Evolutionary conservation across 2,113 vertebrate species (phyloP), one percentile per base, ranked within the genome.

Genomic region (Colossoma macropomum): DNA sequence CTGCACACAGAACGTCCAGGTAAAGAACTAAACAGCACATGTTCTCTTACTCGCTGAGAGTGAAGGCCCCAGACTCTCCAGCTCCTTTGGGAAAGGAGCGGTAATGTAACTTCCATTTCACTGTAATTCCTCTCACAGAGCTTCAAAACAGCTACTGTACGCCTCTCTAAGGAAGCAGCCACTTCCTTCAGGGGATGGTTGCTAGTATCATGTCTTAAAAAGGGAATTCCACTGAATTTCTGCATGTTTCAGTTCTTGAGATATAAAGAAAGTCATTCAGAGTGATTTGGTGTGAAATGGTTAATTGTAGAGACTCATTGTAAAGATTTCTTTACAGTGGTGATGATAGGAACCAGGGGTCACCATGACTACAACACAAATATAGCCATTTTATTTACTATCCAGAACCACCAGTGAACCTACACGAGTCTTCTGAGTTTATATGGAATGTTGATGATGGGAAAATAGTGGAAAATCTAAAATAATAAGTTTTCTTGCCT

Each of bases 101-200:
- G 71, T 86, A 45, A 88, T 86, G 73, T 48, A 60, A 88, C 74
- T 27, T 85, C 56, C 88, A 87, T 84, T 80, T 77, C 25, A 63
- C 38, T 32, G n/a, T 28, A 45, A 60, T 48, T 3, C 34, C 17
- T 71, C 30, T 30, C 68, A 38, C 30, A 80, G 16, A 70, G 71
- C 38, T 19, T 15, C 38, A 54, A n/a, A 81, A 81, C 34, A 16
- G 27, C 41, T 25, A 65, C 59, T 17, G 19, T 27, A 21, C 41
- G 27, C 41, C 34, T 27, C 41, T 78, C 10, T 38, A 27, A 34
- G 41, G 30, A 84, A 73, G 68, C 60, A 34, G 27, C 23, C 11
- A n/a, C 60, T 34, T 78, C 16, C 76, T 78, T 23, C 11, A 12
- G 0, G 15, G 48, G 38, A 65, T 19, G 34, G 25, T 52, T 56